These are phyloP conservation scores for Diadegma fenestrale DNA, from an alignment of 2,888 invertebrate genomes.

Conservation along the genomic window DNA sequence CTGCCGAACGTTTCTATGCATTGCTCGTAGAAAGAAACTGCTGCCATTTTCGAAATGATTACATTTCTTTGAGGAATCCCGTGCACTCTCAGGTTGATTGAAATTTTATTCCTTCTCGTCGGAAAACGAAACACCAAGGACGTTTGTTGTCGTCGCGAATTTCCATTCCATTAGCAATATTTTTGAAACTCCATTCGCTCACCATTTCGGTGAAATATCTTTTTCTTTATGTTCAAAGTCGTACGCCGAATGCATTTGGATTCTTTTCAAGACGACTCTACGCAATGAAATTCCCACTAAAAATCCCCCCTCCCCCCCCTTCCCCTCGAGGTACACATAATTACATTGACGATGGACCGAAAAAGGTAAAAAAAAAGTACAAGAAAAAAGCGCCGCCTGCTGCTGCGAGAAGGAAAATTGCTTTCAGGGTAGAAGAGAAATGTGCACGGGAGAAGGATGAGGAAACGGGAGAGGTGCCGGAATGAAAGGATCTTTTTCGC, in stretches of 20 bases:
- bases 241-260: background rate
- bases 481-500: constrained; percentile 58
- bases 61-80: background rate
- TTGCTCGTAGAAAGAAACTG: constrained; percentile 20
- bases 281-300: constrained; percentile 5
- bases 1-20: constrained; percentile 8
- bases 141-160: background rate
- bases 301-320: no score
- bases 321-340: constrained; percentile 28
- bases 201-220: background rate
- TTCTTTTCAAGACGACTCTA: background rate
- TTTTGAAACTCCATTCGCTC: no score
- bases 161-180: background rate
- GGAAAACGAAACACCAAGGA: background rate
- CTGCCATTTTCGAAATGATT: background rate
- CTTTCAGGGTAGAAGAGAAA: constrained; percentile 58
- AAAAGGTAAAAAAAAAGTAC: background rate
- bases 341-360: constrained; percentile 39
- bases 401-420: constrained; percentile 56
- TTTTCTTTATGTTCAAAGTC: background rate
- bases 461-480: constrained; percentile 44
- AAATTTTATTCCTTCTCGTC: background rate
- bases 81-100: background rate
- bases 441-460: constrained; percentile 38
- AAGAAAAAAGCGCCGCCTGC: constrained; percentile 7